Base-by-base conservation (phyloP, 1,140 invertebrate genomes). In the Leptoteleia sp. region DNA sequence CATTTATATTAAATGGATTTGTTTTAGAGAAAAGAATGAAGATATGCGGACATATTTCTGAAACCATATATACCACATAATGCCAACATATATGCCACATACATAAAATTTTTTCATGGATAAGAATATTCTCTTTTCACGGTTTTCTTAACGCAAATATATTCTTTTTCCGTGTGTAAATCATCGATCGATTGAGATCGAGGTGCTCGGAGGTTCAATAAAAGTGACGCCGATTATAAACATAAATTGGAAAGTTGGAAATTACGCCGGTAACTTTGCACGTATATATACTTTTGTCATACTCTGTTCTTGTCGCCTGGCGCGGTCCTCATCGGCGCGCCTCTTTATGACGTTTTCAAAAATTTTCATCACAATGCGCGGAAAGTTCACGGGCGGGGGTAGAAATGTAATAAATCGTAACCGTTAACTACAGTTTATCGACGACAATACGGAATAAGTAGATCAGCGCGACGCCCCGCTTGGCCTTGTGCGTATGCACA, bases 361-460 rank as follows among this genome's bases (percentile, higher is more conserved):
- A 71, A 61, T 71, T 52, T 50, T 52, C 54, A 61, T 70, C 43
- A 42, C 52, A 71, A 61, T 35, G 43, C 52, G 29, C 15, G 9
- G 6, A 38, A 70, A 71, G 67, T 71, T 71, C 13, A 59, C 27
- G 9, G 35, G n/a, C n/a, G n/a, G n/a, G n/a, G n/a, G n/a, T n/a
- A 59, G 22, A 71, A 61, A 33, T 71, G 35, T 52, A 25, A 71
- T 71, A 71, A 59, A 71, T 71, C 67, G 61, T 31, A 33, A 71
- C 67, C n/a, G 54, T 57, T 59, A 42, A 71, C 33, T 43, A 22
- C 52, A 61, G 61, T 59, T 47, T 72, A 72, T 72, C 57, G 68
- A 72, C 68, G 22, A 72, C 54, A 72, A 72, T 62, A 61, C 9
- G 27, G 27, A 70, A 33, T 70, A 72, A 72, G 55, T 72, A 62